Conservation (phyloP, 2,113 vertebrate species). For the Urocynchramus pylzowi region DNA sequence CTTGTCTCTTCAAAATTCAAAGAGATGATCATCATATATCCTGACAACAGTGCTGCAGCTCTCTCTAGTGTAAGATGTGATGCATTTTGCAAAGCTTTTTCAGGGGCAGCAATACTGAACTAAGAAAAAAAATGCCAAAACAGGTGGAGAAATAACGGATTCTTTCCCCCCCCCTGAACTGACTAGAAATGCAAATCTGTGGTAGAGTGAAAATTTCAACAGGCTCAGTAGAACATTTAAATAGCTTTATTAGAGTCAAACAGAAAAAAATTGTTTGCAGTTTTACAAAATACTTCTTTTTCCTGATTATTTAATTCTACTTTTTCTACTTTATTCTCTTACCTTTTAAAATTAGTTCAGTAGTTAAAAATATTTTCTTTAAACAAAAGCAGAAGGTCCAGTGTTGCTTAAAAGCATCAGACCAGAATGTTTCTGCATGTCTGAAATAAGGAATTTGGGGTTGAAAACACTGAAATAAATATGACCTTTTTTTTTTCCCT, state of each 20-base stretch:
- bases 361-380: neutral
- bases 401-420: neutral
- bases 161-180: neutral
- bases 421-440: neutral
- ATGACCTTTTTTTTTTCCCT: neutral
- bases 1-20: neutral
- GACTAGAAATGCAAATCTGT: neutral
- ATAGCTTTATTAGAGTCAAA: neutral
- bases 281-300: neutral
- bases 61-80: neutral
- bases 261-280: neutral
- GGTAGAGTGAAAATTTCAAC: neutral
- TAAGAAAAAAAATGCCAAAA: neutral
- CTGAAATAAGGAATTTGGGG: neutral
- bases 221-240: neutral
- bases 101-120: neutral
- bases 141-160: neutral
- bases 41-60: neutral
- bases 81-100: neutral
- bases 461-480: neutral
- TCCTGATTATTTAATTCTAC: neutral
- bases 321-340: neutral
- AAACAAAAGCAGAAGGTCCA: neutral
- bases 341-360: neutral
- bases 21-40: neutral